Evolutionary conservation across 2,113 vertebrate genomes (phyloP).

Genomic region (Engystomops pustulosus): DNA sequence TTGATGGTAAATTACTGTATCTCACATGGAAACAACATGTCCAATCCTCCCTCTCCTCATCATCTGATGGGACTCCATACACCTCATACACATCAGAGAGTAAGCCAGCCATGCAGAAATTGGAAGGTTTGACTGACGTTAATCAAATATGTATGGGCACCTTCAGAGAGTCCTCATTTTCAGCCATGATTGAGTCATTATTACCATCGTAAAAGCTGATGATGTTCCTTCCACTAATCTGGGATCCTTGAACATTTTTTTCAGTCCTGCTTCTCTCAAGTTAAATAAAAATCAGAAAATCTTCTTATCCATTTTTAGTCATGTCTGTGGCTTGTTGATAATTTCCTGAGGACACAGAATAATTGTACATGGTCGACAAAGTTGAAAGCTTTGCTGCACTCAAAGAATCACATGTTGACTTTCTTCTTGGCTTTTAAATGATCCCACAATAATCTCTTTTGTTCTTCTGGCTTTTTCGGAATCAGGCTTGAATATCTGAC

Average conservation of each 20-base stretch:
- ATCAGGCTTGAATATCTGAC: background rate
- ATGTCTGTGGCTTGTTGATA: background rate
- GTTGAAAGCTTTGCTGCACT: slow-evolving; percentile 18
- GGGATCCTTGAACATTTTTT: background rate
- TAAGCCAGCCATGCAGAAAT: no score
- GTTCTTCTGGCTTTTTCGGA: background rate
- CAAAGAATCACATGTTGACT: background rate
- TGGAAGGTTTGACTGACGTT: no score
- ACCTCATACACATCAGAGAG: no score
- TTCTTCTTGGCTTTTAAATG: slow-evolving; percentile 4
- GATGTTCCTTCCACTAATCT: background rate
- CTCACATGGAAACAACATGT: no score
- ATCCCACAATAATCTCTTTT: background rate
- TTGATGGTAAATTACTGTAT: no score
- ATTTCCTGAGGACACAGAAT: background rate
- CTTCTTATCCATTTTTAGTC: background rate
- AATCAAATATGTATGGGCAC: no score
- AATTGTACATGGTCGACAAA: slow-evolving; percentile 21
- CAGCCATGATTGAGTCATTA: no score
- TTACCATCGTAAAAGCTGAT: background rate
- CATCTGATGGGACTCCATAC: no score
- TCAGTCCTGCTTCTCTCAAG: background rate
- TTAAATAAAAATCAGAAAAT: background rate
- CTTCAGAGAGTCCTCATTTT: no score
- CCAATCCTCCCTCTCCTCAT: no score